Percentiles rank a stretch among this genome's conserved stretches.
phyloP scores from a whole-genome alignment of 2,888 invertebrate species.

The Orthonychiurus folsomi region DNA sequence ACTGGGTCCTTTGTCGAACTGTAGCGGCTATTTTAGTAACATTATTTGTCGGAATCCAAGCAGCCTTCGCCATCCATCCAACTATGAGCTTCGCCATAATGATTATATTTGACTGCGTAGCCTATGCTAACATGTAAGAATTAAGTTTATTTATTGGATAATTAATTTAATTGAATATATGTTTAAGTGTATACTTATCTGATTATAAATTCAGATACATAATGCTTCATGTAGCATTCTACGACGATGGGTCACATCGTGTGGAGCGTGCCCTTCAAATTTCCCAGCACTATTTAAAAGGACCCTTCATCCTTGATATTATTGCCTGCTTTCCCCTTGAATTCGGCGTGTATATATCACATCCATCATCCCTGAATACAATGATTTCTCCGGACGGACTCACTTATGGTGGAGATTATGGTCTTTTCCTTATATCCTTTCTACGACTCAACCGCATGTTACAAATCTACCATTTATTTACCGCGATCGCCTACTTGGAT shows the following conservation, averaged over 20 bases:
- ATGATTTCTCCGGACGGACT: neutral
- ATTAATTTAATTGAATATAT: slow-evolving; percentile 4
- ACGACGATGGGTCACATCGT: slow-evolving; percentile 23
- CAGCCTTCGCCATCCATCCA: slow-evolving; percentile 27
- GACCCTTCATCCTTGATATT: slow-evolving; percentile 31
- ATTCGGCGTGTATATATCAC: slow-evolving; percentile 6
- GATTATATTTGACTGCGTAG: slow-evolving; percentile 28
- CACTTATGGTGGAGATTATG: slow-evolving; percentile 13
- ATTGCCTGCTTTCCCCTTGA: slow-evolving; percentile 32
- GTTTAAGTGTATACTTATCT: too few species aligned
- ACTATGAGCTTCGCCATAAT: slow-evolving; percentile 10
- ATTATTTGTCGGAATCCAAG: slow-evolving; percentile 24
- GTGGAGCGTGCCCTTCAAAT: too few species aligned
- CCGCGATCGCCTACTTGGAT: slow-evolving; percentile 20
- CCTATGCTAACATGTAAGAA: slow-evolving; percentile 32
- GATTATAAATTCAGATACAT: slow-evolving; percentile 18
- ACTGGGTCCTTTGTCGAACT: slow-evolving; percentile 32
- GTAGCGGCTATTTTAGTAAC: slow-evolving; percentile 15
- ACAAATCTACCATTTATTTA: slow-evolving; percentile 28
- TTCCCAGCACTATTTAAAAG: slow-evolving; percentile 25
- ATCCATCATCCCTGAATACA: neutral
- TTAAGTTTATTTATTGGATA: neutral
- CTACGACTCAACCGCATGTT: slow-evolving; percentile 30
- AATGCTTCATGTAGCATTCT: slow-evolving; percentile 26
- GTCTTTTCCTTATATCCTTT: slow-evolving; percentile 16